Evolutionary conservation across 2,888 invertebrate genomes (phyloP), one percentile per base, ranked within the genome.

Genomic region (Lissonota sp.): DNA sequence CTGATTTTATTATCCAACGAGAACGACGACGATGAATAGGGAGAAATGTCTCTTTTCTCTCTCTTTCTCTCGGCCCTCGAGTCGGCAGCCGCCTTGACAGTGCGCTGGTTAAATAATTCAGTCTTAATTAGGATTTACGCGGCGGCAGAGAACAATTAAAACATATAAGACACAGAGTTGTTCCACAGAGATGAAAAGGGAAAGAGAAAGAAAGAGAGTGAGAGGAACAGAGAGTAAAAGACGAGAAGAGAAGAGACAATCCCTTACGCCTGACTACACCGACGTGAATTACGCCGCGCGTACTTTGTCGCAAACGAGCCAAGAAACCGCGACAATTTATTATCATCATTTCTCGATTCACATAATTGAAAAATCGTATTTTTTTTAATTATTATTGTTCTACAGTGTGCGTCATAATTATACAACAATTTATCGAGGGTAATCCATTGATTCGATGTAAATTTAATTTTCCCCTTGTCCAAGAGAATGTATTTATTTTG

Each of bases 121-220:
- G 88, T 88, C 87, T 90, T 90, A 90, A 91, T 91, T 91, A 90
- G 88, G 86, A 90, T 90, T 90, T 90, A 89, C 88, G 87, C 87
- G 82, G 83, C 86, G 85, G 83, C 86, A 76, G 87, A 85, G 89
- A 89, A 89, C 89, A 90, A 90, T 89, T 90, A 89, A 90, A 79
- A 82, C 80, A 64, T 62, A 82, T 62, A 82, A 84, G 83, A 82
- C 71, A 67, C 66, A 57, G 69, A 66, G 53, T 71, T 58, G 37
- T 55, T 26, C 16, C 49, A 26, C 53, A n/a, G 44, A 37, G 51
- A 51, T 37, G 39, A 0, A 42, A 39, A 40, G 14, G 10, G 5
- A 69, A 4, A 67, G 42, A 12, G 42, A 55, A 40, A 6, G 6
- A 58, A 37, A 57, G 26, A 12, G 6, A 69, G 6, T 53, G 53